Conservation (phyloP, 1,140 invertebrate genomes). For the Camponotus floridanus region DNA sequence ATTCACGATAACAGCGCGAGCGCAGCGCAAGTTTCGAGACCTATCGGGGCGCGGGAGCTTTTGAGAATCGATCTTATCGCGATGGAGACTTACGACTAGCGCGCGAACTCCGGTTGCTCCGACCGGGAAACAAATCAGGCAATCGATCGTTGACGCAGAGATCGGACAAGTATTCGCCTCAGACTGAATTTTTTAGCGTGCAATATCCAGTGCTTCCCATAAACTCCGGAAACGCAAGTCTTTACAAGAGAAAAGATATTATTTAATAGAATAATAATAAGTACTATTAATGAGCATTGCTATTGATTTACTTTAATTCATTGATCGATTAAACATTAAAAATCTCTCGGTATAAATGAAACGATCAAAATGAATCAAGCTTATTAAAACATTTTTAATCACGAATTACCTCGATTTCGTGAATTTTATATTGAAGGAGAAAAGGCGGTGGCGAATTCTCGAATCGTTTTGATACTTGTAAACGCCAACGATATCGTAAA, state of each 20-base stretch:
- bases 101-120: slow-evolving; percentile 57
- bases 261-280: background rate
- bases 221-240: background rate
- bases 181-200: background rate
- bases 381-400: background rate
- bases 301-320: background rate
- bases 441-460: slow-evolving; percentile 16
- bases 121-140: slow-evolving; percentile 72
- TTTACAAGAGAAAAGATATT: background rate
- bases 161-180: slow-evolving; percentile 16
- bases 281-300: too few relatives aligned
- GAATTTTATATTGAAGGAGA: background rate
- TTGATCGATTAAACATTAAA: background rate
- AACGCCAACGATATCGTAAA: slow-evolving; percentile 80
- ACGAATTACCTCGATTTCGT: slow-evolving; percentile 11
- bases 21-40: slow-evolving; percentile 63
- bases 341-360: background rate
- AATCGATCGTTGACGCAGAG: slow-evolving; percentile 40
- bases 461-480: slow-evolving; percentile 47
- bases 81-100: slow-evolving; percentile 73
- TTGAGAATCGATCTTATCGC: slow-evolving; percentile 80
- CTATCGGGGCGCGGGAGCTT: slow-evolving; percentile 74
- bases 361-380: background rate
- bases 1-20: slow-evolving; percentile 79
- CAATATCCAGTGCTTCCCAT: background rate